Evolutionary conservation across 2,888 invertebrate genomes (phyloP).

Genomic region (Mayetiola destructor): DNA sequence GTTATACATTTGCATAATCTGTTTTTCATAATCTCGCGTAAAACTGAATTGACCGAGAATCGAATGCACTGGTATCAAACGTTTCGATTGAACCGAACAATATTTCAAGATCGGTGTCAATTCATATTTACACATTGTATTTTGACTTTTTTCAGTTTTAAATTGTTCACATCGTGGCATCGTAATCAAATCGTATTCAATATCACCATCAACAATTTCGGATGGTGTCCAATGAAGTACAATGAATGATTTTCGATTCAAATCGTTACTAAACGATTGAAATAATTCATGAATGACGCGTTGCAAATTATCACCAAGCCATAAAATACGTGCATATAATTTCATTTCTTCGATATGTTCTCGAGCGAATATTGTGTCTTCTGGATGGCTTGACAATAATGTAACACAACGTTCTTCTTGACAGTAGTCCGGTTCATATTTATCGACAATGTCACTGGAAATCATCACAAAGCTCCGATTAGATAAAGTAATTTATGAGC

Average conservation of each 20-base stretch:
- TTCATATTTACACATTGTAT: slow-evolving; percentile 48
- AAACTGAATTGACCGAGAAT: background rate
- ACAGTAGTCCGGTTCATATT: slow-evolving; percentile 18
- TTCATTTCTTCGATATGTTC: slow-evolving; percentile 45
- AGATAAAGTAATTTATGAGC: background rate
- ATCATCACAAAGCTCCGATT: slow-evolving; percentile 10
- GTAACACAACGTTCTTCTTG: slow-evolving; percentile 32
- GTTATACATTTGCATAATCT: slow-evolving; percentile 12
- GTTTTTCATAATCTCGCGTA: background rate
- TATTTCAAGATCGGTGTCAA: slow-evolving; percentile 52
- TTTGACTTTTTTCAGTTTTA: slow-evolving; percentile 19
- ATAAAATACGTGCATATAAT: slow-evolving; percentile 50
- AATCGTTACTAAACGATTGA: background rate
- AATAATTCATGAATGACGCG: slow-evolving; percentile 32
- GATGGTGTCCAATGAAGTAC: slow-evolving; percentile 56
- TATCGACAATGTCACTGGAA: background rate
- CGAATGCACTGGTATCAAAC: background rate
- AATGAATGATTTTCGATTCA: slow-evolving; percentile 34
- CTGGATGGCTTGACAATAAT: slow-evolving; percentile 38
- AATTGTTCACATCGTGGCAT: slow-evolving; percentile 48
- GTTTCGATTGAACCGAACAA: slow-evolving; percentile 43
- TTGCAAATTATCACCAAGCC: slow-evolving; percentile 48
- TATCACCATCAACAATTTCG: slow-evolving; percentile 39
- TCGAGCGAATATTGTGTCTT: slow-evolving; percentile 41
- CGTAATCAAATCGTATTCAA: slow-evolving; percentile 39